Evolutionary conservation across 2,888 invertebrate genomes (phyloP).

Genomic region (Lasioglossum villosulum): DNA sequence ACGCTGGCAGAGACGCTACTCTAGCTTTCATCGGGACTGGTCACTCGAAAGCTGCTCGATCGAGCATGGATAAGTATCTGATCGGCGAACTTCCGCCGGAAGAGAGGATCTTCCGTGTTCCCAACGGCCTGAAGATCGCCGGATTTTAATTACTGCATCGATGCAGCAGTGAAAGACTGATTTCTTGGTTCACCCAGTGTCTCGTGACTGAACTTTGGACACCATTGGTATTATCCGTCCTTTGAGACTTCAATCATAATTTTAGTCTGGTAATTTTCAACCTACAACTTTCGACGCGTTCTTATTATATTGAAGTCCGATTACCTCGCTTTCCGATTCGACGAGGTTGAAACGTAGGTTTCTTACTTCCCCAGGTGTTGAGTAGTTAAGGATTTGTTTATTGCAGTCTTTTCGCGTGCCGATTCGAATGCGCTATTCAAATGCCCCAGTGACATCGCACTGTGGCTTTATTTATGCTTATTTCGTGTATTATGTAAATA

Average conservation of each 20-base stretch:
- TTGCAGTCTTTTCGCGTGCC: not conserved
- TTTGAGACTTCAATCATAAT: not conserved
- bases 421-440: no score
- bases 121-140: conserved; percentile 85
- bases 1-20: conserved; percentile 94
- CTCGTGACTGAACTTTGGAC: not conserved
- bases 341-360: not conserved
- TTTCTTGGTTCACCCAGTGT: not conserved
- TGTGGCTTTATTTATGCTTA: not conserved
- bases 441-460: not conserved
- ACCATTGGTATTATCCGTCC: not conserved
- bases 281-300: not conserved
- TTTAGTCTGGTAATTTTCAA: not conserved
- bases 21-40: conserved; percentile 92
- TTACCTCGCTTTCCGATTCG: not conserved
- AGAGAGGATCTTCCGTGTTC: conserved; percentile 90
- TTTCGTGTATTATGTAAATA: not conserved
- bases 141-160: conserved; percentile 28
- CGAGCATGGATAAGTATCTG: conserved; percentile 89
- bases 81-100: conserved; percentile 91
- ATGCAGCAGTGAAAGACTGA: not conserved
- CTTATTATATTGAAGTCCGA: not conserved
- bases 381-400: no score
- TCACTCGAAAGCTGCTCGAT: conserved; percentile 89
- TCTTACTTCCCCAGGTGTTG: not conserved